phyloP scores from a whole-genome alignment of 2,888 invertebrate species.

The Morinoia aosen region DNA sequence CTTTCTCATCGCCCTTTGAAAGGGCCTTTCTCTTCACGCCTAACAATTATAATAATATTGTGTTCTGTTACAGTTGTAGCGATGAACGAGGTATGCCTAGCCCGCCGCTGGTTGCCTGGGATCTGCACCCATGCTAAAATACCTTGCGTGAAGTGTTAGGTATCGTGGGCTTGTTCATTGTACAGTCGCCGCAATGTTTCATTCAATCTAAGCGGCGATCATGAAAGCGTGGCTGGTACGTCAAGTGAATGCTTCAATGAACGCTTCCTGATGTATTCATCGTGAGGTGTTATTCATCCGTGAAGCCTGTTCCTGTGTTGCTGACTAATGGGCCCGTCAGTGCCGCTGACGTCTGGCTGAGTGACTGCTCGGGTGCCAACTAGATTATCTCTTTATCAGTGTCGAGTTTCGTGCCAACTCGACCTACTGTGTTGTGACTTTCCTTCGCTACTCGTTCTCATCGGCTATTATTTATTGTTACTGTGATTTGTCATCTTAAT shows the following conservation, averaged over 20 bases:
- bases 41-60: too few species aligned
- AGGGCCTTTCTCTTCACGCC: too few species aligned
- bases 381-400: neutral
- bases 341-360: neutral
- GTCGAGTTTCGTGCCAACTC: constrained; percentile 4
- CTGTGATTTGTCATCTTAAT: neutral
- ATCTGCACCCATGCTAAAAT: neutral
- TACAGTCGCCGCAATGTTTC: neutral
- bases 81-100: too few species aligned
- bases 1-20: too few species aligned
- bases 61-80: too few species aligned
- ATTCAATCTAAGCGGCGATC: neutral
- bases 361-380: neutral
- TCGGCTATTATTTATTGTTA: neutral
- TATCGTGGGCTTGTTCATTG: neutral
- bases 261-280: neutral
- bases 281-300: neutral
- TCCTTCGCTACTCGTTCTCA: neutral
- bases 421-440: neutral
- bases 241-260: neutral
- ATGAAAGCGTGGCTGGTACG: neutral
- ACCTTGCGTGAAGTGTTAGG: neutral
- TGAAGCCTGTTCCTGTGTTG: neutral
- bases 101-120: too few species aligned
- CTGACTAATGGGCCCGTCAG: neutral